Conservation (phyloP, 2,797 vertebrate species). For the Tapera naevia region DNA sequence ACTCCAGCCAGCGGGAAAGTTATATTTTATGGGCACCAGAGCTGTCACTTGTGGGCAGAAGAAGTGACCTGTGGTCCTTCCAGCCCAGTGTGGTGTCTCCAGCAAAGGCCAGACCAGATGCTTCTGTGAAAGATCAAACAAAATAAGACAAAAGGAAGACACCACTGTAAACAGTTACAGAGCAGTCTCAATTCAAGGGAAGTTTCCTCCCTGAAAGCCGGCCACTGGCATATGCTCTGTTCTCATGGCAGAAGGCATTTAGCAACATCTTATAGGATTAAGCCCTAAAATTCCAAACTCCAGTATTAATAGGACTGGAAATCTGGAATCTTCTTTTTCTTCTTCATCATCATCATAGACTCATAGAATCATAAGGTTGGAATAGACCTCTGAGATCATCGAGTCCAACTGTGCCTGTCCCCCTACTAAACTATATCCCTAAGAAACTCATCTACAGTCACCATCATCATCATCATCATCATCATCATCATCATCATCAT, state of each 20-base stretch:
- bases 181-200: constrained; percentile 25
- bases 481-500: too few species aligned
- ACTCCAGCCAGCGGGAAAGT: constrained; percentile 16
- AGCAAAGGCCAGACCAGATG: constrained; percentile 53
- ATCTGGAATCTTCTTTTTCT: background rate
- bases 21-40: constrained; percentile 50
- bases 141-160: constrained; percentile 58
- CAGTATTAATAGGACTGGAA: background rate
- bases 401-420: too few species aligned
- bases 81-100: constrained; percentile 46
- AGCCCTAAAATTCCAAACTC: background rate
- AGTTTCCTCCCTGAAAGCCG: background rate
- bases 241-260: constrained; percentile 45
- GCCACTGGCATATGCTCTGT: constrained; percentile 25
- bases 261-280: constrained; percentile 30
- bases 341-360: too few species aligned
- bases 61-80: constrained; percentile 49
- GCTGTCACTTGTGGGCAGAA: constrained; percentile 49
- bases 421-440: too few species aligned
- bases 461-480: background rate
- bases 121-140: constrained; percentile 60
- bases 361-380: too few species aligned
- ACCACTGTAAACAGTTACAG: constrained; percentile 53
- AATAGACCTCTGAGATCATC: too few species aligned
- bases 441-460: too few species aligned